phyloP scores from a whole-genome alignment of 2,113 vertebrate genomes.

The Corvus cornix region DNA sequence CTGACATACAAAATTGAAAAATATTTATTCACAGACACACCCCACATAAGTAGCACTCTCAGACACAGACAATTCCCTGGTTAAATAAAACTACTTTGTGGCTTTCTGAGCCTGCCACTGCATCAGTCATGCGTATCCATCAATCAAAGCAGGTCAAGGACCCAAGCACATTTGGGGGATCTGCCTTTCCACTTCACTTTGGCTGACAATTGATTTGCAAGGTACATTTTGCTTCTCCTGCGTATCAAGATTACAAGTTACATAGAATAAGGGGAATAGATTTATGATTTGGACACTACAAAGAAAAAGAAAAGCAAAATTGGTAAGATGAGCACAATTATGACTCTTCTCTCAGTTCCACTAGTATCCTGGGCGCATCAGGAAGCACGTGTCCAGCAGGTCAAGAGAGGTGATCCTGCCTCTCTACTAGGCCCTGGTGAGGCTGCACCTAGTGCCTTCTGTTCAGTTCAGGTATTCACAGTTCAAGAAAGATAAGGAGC shows the following conservation, averaged over 20 bases:
- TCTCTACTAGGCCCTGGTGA: not conserved
- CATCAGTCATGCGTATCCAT: not conserved
- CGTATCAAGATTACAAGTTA: not conserved
- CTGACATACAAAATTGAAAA: not conserved
- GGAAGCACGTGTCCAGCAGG: not conserved
- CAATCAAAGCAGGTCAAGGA: slow-evolving; percentile 55
- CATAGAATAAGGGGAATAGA: not conserved
- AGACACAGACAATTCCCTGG: slow-evolving; percentile 13
- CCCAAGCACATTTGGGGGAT: not conserved
- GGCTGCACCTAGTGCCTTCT: not conserved
- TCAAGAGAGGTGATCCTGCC: no score
- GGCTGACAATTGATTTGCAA: slow-evolving; percentile 35
- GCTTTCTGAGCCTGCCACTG: slow-evolving; percentile 27
- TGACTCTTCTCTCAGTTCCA: not conserved
- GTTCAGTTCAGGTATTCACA: not conserved
- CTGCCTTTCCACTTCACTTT: slow-evolving; percentile 3
- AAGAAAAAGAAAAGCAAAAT: not conserved
- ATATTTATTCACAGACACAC: slow-evolving; percentile 32
- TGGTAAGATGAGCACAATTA: not conserved
- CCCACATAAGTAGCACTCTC: not conserved
- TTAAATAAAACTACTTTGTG: not conserved
- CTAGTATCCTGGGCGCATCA: not conserved
- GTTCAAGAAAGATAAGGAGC: not conserved
- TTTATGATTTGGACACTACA: not conserved
- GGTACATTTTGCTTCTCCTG: not conserved